Evolutionary conservation across 1,140 invertebrate species (phyloP).

Genomic region (Drosophila teissieri): DNA sequence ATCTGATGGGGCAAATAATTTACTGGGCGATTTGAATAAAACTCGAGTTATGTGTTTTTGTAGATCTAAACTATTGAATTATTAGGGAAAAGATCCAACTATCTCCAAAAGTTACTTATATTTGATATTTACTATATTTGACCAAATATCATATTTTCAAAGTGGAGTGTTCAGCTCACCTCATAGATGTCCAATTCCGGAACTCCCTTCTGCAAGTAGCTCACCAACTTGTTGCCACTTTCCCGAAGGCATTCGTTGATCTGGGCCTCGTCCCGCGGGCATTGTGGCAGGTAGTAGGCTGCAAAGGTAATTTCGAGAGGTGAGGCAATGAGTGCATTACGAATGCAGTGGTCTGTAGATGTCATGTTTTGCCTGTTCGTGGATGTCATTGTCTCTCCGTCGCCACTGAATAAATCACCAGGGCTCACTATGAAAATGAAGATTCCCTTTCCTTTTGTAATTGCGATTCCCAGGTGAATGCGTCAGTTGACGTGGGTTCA

Average conservation of each 20-base stretch:
- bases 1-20: slow-evolving; percentile 82
- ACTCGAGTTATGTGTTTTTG: no score
- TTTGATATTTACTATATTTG: no score
- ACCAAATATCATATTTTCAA: no score
- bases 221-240: slow-evolving; percentile 89
- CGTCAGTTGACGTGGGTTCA: slow-evolving; percentile 60
- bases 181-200: slow-evolving; percentile 88
- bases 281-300: slow-evolving; percentile 89
- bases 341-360: slow-evolving; percentile 32
- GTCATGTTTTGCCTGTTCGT: slow-evolving; percentile 20
- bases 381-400: slow-evolving; percentile 29
- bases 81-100: neutral
- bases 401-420: slow-evolving; percentile 1
- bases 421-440: slow-evolving; percentile 31
- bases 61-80: no score
- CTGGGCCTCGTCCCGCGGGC: slow-evolving; percentile 88
- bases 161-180: slow-evolving; percentile 64
- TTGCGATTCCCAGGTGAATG: slow-evolving; percentile 43
- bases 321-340: slow-evolving; percentile 18
- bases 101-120: neutral
- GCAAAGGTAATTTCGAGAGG: slow-evolving; percentile 38
- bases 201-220: slow-evolving; percentile 89
- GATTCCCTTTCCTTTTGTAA: slow-evolving; percentile 23
- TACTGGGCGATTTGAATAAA: no score
- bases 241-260: slow-evolving; percentile 89